These are phyloP conservation scores for Anthonomus grandis DNA, from an alignment of 1,140 invertebrate genomes.

Conservation along the genomic window DNA sequence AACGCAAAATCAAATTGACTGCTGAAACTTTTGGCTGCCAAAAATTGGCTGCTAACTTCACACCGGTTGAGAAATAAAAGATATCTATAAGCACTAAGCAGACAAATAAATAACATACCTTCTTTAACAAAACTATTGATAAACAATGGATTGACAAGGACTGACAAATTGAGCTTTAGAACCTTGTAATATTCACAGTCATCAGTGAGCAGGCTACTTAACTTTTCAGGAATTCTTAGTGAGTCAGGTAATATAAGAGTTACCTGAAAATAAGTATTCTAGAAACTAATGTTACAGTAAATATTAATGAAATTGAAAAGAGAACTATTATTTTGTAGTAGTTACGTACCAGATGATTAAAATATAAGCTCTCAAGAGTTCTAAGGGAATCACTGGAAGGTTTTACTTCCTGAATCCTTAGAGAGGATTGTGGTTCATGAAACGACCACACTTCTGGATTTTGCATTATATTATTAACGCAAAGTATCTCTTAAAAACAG, in stretches of 20 bases:
- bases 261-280: constrained; percentile 50
- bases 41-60: no score
- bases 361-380: constrained; percentile 49
- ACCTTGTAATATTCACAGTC: constrained; percentile 59
- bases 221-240: constrained; percentile 45
- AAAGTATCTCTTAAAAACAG: no score
- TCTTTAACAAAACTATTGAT: constrained; percentile 13
- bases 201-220: constrained; percentile 45
- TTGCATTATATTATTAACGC: constrained; percentile 58
- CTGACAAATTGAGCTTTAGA: constrained; percentile 44
- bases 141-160: constrained; percentile 49
- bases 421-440: constrained; percentile 46
- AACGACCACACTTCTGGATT: constrained; percentile 57
- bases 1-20: no score
- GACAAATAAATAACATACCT: constrained; percentile 7
- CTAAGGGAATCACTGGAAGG: constrained; percentile 30
- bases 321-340: neutral
- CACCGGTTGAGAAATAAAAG: no score
- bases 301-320: neutral
- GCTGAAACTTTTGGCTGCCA: no score
- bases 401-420: constrained; percentile 39
- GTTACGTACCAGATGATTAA: constrained; percentile 53
- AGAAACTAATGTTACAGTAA: constrained; percentile 1
- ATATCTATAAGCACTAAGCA: no score
- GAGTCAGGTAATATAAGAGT: constrained; percentile 55